phyloP scores from a whole-genome alignment of 1,140 invertebrate species.

The Rhynchophorus ferrugineus region DNA sequence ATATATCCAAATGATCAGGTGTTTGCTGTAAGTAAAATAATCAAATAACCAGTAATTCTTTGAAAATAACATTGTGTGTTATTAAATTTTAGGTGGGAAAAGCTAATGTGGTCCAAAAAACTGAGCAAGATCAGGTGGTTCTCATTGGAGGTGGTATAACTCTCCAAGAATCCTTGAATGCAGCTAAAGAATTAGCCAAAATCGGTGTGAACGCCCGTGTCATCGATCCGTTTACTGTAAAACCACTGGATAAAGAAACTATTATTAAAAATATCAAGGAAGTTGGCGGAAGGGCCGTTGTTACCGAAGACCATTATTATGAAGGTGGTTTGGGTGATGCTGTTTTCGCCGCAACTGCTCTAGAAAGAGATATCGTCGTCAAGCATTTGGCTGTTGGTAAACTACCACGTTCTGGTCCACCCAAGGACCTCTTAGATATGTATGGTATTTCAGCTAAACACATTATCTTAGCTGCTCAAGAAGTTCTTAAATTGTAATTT shows the following conservation, averaged over 20 bases:
- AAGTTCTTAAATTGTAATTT: conserved; percentile 51
- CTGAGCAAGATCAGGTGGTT: conserved; percentile 68
- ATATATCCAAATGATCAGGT: conserved; percentile 82
- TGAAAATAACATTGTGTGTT: not conserved
- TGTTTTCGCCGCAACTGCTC: conserved; percentile 72
- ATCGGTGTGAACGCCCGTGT: conserved; percentile 67
- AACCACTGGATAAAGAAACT: conserved; percentile 80
- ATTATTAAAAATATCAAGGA: conserved; percentile 74
- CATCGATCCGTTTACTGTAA: conserved; percentile 92
- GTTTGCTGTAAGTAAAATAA: conserved; percentile 60
- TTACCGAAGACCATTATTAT: conserved; percentile 96
- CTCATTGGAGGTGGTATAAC: conserved; percentile 91
- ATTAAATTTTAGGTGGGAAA: conserved; percentile 54
- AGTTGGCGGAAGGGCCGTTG: conserved; percentile 75
- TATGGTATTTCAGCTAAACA: conserved; percentile 82
- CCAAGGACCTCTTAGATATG: conserved; percentile 72
- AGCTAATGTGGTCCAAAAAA: conserved; percentile 71
- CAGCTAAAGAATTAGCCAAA: conserved; percentile 68
- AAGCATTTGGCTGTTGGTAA: conserved; percentile 77
- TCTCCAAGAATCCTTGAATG: conserved; percentile 81
- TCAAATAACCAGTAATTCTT: no score
- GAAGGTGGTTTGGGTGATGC: conserved; percentile 95
- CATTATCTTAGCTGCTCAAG: conserved; percentile 65
- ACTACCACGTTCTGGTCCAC: conserved; percentile 87
- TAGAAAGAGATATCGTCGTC: conserved; percentile 66